Percentiles rank a stretch among this genome's conserved stretches.
These are phyloP conservation scores for Aphis gossypii DNA, from an alignment of 1,140 invertebrate species.

Conservation along the genomic window DNA sequence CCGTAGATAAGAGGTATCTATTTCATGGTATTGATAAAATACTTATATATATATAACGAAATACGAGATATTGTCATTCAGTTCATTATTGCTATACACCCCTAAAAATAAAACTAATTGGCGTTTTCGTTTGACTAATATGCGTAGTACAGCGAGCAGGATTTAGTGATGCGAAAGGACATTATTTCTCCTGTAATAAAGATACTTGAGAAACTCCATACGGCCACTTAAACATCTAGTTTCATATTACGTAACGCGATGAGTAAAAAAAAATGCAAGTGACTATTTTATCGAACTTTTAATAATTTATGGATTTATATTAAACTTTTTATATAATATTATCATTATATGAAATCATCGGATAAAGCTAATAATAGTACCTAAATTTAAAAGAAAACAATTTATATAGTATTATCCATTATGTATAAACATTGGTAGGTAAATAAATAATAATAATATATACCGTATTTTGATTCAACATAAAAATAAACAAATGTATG, in stretches of 20 bases:
- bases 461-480: background rate
- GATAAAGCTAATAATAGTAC: background rate
- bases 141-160: background rate
- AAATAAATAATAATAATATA: background rate
- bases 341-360: background rate
- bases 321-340: background rate
- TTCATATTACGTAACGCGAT: background rate
- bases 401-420: background rate
- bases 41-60: background rate
- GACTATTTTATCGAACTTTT: background rate
- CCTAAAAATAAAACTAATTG: background rate
- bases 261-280: constrained; percentile 1
- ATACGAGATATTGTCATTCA: constrained; percentile 11
- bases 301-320: background rate
- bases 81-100: background rate
- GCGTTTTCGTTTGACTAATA: background rate
- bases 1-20: background rate
- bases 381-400: background rate
- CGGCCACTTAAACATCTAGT: background rate
- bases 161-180: background rate
- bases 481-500: background rate
- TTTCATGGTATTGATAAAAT: background rate
- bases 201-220: background rate
- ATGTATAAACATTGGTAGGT: background rate
- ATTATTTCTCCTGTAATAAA: background rate